Base-by-base conservation (phyloP, 2,113 vertebrate genomes). In the Piprites chloris region DNA sequence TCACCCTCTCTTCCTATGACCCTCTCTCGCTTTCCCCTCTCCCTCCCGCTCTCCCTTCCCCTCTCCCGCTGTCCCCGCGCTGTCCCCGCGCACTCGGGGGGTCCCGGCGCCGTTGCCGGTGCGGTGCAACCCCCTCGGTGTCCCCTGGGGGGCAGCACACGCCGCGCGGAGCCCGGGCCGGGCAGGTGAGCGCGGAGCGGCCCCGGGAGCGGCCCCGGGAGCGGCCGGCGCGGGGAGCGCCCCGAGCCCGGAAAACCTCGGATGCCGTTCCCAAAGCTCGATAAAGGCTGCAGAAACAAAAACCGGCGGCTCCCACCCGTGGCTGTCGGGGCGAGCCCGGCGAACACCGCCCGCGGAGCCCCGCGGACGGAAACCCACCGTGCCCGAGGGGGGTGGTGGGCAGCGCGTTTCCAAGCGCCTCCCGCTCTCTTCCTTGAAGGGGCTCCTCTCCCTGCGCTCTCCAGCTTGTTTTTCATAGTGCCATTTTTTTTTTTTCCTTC, bases 141-240 rank as follows among this genome's bases (percentile, higher is more conserved):
- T 50, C 95, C 97, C 14, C 78, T 80, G 75, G 97, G 39, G 86
- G 98, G 96, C 95, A 95, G 69, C 94, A 95, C 83, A 87, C 84
- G 52, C 97, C 96, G 56, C 55, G 23, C 59, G 33, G 92, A 88
- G 67, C 52, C 20, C 13, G 22, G 2, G 6, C 50, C 50, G 49
- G 63, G 91, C 95, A 96, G 97, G 96, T 96, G 95, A 56, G 47
- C 58, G 6, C 44, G 52, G 65, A 58, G 7, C 1, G 19, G 6
- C 44, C 5, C 32, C 16, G 28, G 4, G 35, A 59, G 0, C 22
- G 12, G 41, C 14, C 33, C 78, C 39, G 17, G 39, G 12, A 42
- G 28, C 41, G 28, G 5, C 62, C 53, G 46, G 44, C 4, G 15
- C 12, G 14, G 27, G 35, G 49, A 74, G n/a, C 32, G 1, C 18